phyloP scores from a whole-genome alignment of 2,797 vertebrate species.

The Knipowitschia caucasica region DNA sequence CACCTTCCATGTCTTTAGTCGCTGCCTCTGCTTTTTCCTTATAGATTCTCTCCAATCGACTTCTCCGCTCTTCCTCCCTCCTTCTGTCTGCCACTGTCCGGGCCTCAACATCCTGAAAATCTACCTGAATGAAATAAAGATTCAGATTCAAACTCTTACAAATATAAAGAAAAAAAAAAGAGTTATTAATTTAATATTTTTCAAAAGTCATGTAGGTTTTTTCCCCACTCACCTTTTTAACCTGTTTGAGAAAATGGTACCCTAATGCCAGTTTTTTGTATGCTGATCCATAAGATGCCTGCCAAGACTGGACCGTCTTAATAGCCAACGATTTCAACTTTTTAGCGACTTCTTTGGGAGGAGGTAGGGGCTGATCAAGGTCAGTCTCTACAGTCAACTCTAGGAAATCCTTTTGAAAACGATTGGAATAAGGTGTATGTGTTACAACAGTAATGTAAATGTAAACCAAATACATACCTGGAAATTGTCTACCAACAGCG shows the following conservation, averaged over 20 bases:
- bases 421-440: neutral
- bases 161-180: neutral
- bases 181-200: too few relatives aligned
- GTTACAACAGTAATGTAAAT: neutral
- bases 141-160: neutral
- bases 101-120: constrained; percentile 85
- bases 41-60: constrained; percentile 81
- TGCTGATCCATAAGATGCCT: constrained; percentile 79
- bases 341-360: constrained; percentile 83
- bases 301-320: constrained; percentile 82
- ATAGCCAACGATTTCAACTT: constrained; percentile 80
- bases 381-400: constrained; percentile 89
- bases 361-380: constrained; percentile 84
- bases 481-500: constrained; percentile 81
- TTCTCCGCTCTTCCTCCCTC: constrained; percentile 83
- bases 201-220: neutral
- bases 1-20: constrained; percentile 86
- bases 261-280: constrained; percentile 92
- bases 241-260: constrained; percentile 87
- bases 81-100: constrained; percentile 83
- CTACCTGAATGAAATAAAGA: constrained; percentile 74
- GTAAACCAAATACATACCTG: constrained; percentile 61
- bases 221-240: constrained; percentile 82
- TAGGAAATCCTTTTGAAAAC: constrained; percentile 77
- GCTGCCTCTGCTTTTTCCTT: constrained; percentile 81